These are phyloP conservation scores for Dryomyza anilis DNA, from an alignment of 2,888 invertebrate genomes.

Conservation along the genomic window DNA sequence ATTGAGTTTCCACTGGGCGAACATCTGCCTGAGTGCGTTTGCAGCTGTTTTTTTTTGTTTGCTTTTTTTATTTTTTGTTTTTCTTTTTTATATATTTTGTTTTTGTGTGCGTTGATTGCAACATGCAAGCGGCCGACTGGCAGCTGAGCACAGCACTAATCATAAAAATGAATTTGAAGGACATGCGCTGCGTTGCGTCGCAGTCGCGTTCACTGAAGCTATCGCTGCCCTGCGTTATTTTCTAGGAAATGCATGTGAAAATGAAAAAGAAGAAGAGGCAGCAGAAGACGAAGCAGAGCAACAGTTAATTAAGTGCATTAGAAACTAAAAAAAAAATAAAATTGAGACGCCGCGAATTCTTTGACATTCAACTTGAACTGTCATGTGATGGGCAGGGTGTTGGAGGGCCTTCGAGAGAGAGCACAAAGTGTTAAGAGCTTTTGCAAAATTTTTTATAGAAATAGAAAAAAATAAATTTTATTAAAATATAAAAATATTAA, in stretches of 20 bases:
- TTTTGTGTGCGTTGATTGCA: no score
- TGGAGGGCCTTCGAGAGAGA: no score
- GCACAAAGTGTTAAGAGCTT: no score
- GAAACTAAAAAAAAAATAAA: slow-evolving; percentile 1
- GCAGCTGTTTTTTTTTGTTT: slow-evolving; percentile 3
- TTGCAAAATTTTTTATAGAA: no score
- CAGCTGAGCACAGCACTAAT: slow-evolving; percentile 49
- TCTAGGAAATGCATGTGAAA: neutral
- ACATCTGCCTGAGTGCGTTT: slow-evolving; percentile 27
- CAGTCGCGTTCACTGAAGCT: slow-evolving; percentile 15
- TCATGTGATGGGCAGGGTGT: no score
- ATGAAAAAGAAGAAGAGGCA: neutral
- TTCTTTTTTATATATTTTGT: no score
- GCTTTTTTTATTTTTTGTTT: no score
- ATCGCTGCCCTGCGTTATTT: no score
- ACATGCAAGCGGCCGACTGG: slow-evolving; percentile 39
- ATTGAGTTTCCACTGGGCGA: no score
- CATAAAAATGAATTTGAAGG: slow-evolving; percentile 55
- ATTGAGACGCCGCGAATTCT: neutral
- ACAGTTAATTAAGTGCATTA: slow-evolving; percentile 2
- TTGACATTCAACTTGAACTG: slow-evolving; percentile 55
- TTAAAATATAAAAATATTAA: no score
- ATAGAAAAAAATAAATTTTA: no score
- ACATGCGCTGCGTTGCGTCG: slow-evolving; percentile 42
- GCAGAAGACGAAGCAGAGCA: neutral